Evolutionary conservation across 2,888 invertebrate genomes (phyloP).

Genomic region (Cryptocephalus moraei): DNA sequence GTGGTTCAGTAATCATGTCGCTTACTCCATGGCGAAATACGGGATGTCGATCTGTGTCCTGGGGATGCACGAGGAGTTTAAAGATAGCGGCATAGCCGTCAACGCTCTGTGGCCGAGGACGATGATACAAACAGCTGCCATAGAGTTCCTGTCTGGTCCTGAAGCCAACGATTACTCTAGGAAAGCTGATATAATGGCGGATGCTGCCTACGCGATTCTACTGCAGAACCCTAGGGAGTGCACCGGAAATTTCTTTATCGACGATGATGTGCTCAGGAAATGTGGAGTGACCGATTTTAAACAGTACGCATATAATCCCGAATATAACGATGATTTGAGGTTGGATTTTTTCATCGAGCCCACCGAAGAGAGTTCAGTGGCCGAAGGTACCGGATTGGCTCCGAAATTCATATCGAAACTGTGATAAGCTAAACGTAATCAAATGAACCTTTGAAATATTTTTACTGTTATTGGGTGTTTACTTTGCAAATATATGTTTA

Average conservation of each 20-base stretch:
- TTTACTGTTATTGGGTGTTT: no score
- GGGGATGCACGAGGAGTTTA: constrained; percentile 91
- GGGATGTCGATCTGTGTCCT: constrained; percentile 98
- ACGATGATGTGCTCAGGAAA: constrained; percentile 75
- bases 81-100: constrained; percentile 70
- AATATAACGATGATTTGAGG: constrained; percentile 52
- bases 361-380: no score
- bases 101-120: constrained; percentile 93
- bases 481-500: no score
- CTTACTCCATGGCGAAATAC: constrained; percentile 97
- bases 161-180: constrained; percentile 56
- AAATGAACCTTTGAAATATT: no score
- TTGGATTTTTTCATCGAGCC: constrained; percentile 80
- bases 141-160: constrained; percentile 69
- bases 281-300: constrained; percentile 76
- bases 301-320: constrained; percentile 73
- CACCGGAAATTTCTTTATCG: constrained; percentile 86
- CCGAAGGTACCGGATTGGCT: no score
- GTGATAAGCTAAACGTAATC: no score
- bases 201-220: constrained; percentile 80
- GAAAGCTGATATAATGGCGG: constrained; percentile 76
- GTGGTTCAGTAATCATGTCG: constrained; percentile 88
- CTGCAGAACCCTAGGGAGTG: constrained; percentile 62
- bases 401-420: no score
- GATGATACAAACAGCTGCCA: constrained; percentile 66